Base-by-base conservation (phyloP, 2,113 vertebrate species). In the Nycticorax nycticorax region DNA sequence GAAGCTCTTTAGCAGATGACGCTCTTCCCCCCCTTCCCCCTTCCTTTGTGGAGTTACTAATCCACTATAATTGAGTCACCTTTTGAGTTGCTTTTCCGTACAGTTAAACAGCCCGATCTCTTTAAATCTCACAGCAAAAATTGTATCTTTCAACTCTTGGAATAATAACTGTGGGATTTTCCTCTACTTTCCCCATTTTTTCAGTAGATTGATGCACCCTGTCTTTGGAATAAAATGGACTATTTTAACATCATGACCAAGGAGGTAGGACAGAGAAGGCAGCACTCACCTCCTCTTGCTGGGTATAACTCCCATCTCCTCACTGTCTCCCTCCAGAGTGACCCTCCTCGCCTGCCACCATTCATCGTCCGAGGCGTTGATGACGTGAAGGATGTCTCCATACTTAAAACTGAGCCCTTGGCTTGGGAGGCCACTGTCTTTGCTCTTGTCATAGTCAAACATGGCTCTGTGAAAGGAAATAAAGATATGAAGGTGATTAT, bases 281-380 rank as follows among this genome's bases (percentile, higher is more conserved):
- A 91, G 18, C 33, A 85, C 97, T 97, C 97, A 99, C 99, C 99
- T 98, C 83, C 99, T 98, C 94, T 99, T 99, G 98, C 99, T 99
- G 97, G 99, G 99, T 95, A 99, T 99, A 77, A 99, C 99, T 3
- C 99, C 99, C 99, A 99, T 99, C 96, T 99, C 99, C 75, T 99
- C 99, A 10, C 99, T 99, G 98, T 99, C 99, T 17, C 99, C 99
- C 21, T 99, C 99, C 33, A 98, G 98, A 9, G 98, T 99, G 62
- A 99, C 99, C 33, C 98, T 98, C 33, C 99, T 98, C 0, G 99
- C 99, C 96, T 99, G 99, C 99, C 99, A 99, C 99, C 99, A 99
- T 71, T 99, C 99, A 24, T 99, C 99, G 12, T 99, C 99, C 0
- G 99, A 99, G 50, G 99, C 99, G 0, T 99, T 99, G 98, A 99